Evolutionary conservation across 2,113 vertebrate genomes (phyloP).

Genomic region (Corythaixoides concolor): DNA sequence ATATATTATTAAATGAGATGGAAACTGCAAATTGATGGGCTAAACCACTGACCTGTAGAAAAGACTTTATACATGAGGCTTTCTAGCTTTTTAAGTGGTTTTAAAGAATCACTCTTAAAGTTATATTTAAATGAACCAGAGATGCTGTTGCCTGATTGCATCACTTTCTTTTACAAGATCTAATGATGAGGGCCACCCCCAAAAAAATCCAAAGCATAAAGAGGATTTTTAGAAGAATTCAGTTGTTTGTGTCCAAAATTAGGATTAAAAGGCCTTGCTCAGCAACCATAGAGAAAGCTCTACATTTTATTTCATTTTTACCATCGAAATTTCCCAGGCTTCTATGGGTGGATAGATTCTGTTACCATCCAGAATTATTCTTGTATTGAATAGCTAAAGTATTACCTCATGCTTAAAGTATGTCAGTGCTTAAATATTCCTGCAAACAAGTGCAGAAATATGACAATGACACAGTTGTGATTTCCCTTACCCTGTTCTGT

Average conservation of each 20-base stretch:
- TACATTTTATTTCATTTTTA: neutral
- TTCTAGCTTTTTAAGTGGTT: neutral
- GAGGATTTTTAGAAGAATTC: neutral
- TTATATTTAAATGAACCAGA: neutral
- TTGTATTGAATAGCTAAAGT: neutral
- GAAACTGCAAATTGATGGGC: neutral
- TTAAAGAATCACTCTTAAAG: neutral
- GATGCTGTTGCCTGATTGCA: neutral
- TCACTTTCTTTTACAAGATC: neutral
- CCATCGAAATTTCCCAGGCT: neutral
- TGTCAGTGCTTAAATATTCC: neutral
- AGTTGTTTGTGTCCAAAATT: neutral
- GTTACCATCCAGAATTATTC: neutral
- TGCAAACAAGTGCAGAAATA: neutral
- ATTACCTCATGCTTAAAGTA: neutral
- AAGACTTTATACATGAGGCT: neutral
- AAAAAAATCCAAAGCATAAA: neutral
- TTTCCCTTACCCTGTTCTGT: neutral
- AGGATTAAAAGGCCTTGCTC: neutral
- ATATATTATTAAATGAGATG: neutral
- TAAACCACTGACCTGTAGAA: neutral
- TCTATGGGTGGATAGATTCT: neutral
- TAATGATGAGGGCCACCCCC: rapidly evolving
- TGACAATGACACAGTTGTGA: neutral
- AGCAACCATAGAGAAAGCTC: neutral